Evolutionary conservation across 1,140 invertebrate species (phyloP).

Genomic region (Lordiphosa mommai): DNA sequence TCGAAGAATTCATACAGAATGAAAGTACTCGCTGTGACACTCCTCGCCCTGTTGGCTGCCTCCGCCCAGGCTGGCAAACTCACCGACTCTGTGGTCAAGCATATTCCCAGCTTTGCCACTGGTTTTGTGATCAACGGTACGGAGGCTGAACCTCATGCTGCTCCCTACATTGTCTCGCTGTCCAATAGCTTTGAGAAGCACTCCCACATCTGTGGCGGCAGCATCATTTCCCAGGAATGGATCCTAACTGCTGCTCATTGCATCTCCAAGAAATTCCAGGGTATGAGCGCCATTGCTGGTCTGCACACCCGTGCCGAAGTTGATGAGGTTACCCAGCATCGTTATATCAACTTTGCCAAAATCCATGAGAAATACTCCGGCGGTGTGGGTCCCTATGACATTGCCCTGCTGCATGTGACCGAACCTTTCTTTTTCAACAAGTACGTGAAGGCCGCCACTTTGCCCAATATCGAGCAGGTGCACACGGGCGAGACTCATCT

Average conservation of each 20-base stretch:
- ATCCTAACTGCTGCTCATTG: conserved; percentile 73
- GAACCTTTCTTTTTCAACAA: conserved; percentile 81
- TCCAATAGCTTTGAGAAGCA: conserved; percentile 34
- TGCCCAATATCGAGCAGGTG: conserved; percentile 79
- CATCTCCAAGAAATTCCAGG: conserved; percentile 30
- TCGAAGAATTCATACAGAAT: conserved; percentile 24
- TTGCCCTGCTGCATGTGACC: conserved; percentile 83
- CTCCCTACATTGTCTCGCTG: conserved; percentile 75
- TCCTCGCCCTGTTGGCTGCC: conserved; percentile 47
- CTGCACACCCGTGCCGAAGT: conserved; percentile 51
- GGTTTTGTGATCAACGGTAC: conserved; percentile 74
- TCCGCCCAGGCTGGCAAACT: conserved; percentile 39
- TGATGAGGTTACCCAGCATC: conserved; percentile 80
- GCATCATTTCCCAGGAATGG: conserved; percentile 62
- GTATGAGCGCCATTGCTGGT: conserved; percentile 66
- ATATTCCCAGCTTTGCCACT: conserved; percentile 63
- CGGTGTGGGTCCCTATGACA: conserved; percentile 83
- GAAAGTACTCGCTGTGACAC: conserved; percentile 57
- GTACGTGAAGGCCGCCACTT: conserved; percentile 80
- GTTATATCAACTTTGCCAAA: conserved; percentile 70
- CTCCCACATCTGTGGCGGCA: conserved; percentile 70
- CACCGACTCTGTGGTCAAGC: conserved; percentile 32
- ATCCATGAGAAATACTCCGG: conserved; percentile 81
- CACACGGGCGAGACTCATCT: conserved; percentile 79
- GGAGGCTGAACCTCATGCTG: conserved; percentile 58